Evolutionary conservation across 1,140 invertebrate species (phyloP).

Genomic region (Meloidogyne chitwoodi): DNA sequence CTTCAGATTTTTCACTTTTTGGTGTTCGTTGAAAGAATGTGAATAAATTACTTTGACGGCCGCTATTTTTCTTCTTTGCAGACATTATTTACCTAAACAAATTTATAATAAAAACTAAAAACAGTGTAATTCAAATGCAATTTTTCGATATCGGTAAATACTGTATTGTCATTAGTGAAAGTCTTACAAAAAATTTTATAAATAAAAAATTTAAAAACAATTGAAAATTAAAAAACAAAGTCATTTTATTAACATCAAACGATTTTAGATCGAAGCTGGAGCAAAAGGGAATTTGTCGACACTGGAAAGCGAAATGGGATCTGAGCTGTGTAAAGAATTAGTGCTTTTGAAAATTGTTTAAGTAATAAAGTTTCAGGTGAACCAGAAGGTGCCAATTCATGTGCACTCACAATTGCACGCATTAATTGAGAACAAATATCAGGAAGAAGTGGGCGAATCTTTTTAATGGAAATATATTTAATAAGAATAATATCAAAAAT

Average conservation of each 20-base stretch:
- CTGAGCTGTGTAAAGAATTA: slow-evolving; percentile 40
- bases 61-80: slow-evolving; percentile 1
- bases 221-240: not conserved
- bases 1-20: not conserved
- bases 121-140: no score
- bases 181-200: no score
- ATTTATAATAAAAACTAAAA: no score
- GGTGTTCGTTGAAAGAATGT: slow-evolving; percentile 19
- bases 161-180: no score
- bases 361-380: slow-evolving; percentile 4
- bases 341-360: slow-evolving; percentile 27
- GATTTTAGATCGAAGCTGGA: slow-evolving; percentile 43
- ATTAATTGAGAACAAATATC: slow-evolving; percentile 35
- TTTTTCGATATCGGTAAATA: no score
- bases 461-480: not conserved
- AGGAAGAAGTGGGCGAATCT: slow-evolving; percentile 34
- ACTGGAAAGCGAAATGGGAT: slow-evolving; percentile 42
- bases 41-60: slow-evolving; percentile 33
- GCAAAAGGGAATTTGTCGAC: slow-evolving; percentile 35
- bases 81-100: not conserved
- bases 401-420: slow-evolving; percentile 32
- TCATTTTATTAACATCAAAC: slow-evolving; percentile 7
- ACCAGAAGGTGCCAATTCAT: not conserved
- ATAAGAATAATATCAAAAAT: not conserved
- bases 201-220: no score